Evolutionary conservation across 2,113 vertebrate genomes (phyloP).

Genomic region (Dipodomys spectabilis): DNA sequence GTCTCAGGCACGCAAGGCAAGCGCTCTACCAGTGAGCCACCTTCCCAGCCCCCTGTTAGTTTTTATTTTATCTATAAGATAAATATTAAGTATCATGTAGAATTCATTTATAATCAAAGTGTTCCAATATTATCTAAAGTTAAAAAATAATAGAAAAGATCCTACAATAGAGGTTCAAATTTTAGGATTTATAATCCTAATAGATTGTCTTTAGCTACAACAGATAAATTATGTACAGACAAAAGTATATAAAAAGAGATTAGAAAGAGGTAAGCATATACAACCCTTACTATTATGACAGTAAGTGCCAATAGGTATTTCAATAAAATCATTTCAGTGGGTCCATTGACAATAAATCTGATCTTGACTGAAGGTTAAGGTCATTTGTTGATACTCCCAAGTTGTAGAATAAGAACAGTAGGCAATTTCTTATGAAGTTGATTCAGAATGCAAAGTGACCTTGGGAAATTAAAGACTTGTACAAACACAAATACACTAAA

Average conservation of each 20-base stretch:
- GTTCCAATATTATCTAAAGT: slow-evolving; percentile 22
- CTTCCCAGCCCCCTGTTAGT: not conserved
- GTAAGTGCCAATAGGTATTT: slow-evolving; percentile 1
- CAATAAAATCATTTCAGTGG: slow-evolving; percentile 34
- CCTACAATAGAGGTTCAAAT: not conserved
- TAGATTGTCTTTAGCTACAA: not conserved
- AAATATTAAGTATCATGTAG: not conserved
- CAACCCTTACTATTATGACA: not conserved
- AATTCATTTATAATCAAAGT: slow-evolving; percentile 25
- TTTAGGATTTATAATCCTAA: not conserved
- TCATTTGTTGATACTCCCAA: not conserved
- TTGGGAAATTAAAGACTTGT: slow-evolving; percentile 44
- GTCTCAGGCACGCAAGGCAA: no score
- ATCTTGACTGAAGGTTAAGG: not conserved
- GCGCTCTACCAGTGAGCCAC: no score
- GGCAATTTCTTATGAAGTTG: not conserved
- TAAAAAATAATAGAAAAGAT: not conserved
- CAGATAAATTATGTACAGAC: not conserved
- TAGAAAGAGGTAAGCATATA: not conserved
- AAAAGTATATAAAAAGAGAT: not conserved
- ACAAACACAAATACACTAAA: slow-evolving; percentile 46
- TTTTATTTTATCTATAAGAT: slow-evolving; percentile 17
- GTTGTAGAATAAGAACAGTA: not conserved
- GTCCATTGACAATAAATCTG: not conserved
- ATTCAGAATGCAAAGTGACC: slow-evolving; percentile 20